Evolutionary conservation across 2,888 invertebrate genomes (phyloP).

Genomic region (Hyposoter dolosus): DNA sequence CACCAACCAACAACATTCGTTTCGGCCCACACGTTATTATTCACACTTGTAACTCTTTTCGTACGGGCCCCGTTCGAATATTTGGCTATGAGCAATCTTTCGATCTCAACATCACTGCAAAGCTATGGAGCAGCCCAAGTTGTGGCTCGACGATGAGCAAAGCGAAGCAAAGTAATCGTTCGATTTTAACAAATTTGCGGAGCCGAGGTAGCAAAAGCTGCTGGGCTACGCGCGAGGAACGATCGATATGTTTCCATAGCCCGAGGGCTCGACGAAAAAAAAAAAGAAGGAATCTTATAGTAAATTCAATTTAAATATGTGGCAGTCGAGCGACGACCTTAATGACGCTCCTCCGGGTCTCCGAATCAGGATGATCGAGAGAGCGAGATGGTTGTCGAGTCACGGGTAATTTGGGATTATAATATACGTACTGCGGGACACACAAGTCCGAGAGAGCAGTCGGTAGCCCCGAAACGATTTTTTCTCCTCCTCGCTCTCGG

Average conservation of each 20-base stretch:
- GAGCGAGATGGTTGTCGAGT: slow-evolving; percentile 59
- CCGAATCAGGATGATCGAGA: slow-evolving; percentile 62
- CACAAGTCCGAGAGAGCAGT: not conserved
- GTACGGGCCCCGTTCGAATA: slow-evolving; percentile 6
- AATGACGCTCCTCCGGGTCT: slow-evolving; percentile 77
- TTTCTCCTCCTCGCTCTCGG: not conserved
- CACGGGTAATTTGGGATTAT: slow-evolving; percentile 71
- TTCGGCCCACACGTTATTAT: slow-evolving; percentile 12
- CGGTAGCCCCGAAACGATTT: slow-evolving; percentile 8
- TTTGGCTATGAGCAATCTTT: slow-evolving; percentile 48
- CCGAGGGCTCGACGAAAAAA: slow-evolving; percentile 67
- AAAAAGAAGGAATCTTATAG: slow-evolving; percentile 71
- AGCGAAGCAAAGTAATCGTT: slow-evolving; percentile 5
- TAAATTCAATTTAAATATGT: slow-evolving; percentile 83
- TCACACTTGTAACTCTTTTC: slow-evolving; percentile 18
- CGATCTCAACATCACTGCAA: slow-evolving; percentile 16
- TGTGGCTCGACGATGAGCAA: not conserved
- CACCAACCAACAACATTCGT: not conserved
- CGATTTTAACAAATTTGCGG: slow-evolving; percentile 17
- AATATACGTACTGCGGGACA: slow-evolving; percentile 39
- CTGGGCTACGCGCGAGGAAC: slow-evolving; percentile 29
- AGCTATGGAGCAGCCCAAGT: too few species aligned
- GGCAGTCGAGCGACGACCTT: slow-evolving; percentile 78
- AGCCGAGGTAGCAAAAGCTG: not conserved
- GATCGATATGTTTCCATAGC: slow-evolving; percentile 67